Evolutionary conservation across 2,888 invertebrate species (phyloP), one percentile per base, ranked within the genome.

Genomic region (Gastrophysa polygoni): DNA sequence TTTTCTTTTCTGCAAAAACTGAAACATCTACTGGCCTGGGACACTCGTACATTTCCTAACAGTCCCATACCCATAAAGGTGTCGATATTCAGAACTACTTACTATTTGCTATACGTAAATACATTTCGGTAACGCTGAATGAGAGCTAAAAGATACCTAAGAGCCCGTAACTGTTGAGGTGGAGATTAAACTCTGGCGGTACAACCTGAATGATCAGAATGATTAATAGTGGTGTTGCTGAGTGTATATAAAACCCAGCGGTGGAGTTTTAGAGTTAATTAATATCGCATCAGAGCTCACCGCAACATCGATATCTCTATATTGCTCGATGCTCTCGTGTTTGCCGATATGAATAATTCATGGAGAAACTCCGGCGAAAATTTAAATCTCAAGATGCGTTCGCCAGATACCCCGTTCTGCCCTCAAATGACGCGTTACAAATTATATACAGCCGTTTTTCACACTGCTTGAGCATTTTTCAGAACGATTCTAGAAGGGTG

Each of bases 361-460:
- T 79, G 73, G 75, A 73, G 71, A 68, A 68, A 65, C 73, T 71
- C 69, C 73, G 69, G 71, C 71, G 73, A 73, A 74, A 77, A 78
- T 79, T 79, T 78, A 75, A 79, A 79, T 79, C 77, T 77, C 75
- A 75, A 78, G 77, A 78, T 77, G 75, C 72, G 69, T 73, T 63
- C 71, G 67, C 58, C 64, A 73, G 71, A 73, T 73, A 72, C 44
- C 67, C 69, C 69, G 63, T 67, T 68, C 66, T 61, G 67, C 54
- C 66, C 57, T 63, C 66, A 64, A 69, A 70, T 69, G 70, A 71
- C 60, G 71, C 69, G 71, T 68, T 66, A 68, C 70, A 70, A 71
- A 70, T 72, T 72, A 71, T 70, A 61, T 57, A 52, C 52, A 52
- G 56, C 21, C 28, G 52, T 59, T 52, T 55, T 55, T 59, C 43